These are phyloP conservation scores for Phymorhynchus buccinoides DNA, from an alignment of 1,140 invertebrate species.

Conservation along the genomic window DNA sequence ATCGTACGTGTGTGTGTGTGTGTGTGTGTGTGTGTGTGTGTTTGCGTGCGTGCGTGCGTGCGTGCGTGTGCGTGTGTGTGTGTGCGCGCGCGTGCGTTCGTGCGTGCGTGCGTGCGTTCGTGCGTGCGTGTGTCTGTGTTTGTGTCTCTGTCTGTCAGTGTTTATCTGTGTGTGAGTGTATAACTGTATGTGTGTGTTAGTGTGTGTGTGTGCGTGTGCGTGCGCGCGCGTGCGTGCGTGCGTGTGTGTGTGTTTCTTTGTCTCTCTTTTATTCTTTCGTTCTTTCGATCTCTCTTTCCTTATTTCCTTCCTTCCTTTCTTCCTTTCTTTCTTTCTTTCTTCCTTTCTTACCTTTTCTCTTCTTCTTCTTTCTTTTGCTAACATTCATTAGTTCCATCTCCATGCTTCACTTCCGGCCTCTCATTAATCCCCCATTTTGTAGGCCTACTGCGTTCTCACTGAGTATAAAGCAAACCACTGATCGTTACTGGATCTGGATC, in stretches of 20 bases:
- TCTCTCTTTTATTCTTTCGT: background rate
- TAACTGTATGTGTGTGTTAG: background rate
- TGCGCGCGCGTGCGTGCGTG: background rate
- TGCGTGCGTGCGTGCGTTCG: background rate
- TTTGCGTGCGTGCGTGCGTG: slow-evolving; percentile 11
- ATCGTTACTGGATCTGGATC: too few relatives aligned
- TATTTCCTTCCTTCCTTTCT: background rate
- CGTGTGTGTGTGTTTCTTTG: background rate
- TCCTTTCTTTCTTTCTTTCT: background rate
- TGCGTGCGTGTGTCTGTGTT: background rate
- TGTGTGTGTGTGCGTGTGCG: background rate
- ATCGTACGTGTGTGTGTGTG: background rate
- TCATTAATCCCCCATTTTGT: too few relatives aligned
- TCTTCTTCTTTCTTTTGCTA: background rate
- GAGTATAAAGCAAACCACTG: too few relatives aligned
- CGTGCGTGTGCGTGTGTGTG: slow-evolving; percentile 12
- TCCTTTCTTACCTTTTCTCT: background rate
- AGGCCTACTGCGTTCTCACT: too few relatives aligned
- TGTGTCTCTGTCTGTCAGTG: background rate
- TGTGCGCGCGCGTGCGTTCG: background rate
- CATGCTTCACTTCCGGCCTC: too few relatives aligned
- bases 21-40: background rate
- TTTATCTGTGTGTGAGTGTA: background rate
- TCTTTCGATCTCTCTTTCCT: background rate
- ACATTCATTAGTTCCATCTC: too few relatives aligned